Evolutionary conservation across 2,113 vertebrate genomes (phyloP).

Genomic region (Elanus axillaris): DNA sequence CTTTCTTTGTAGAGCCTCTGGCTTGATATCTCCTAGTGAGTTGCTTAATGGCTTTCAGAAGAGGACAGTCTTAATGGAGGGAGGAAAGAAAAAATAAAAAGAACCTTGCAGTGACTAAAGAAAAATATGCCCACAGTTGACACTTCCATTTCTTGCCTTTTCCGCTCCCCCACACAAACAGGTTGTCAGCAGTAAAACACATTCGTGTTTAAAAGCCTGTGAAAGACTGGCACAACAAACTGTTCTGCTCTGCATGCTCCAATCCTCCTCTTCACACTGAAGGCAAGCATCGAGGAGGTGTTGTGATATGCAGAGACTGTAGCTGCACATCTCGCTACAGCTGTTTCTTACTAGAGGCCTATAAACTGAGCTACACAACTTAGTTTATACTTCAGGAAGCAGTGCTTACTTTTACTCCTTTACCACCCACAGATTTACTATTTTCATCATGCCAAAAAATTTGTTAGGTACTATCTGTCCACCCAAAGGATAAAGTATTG

Average conservation of each 20-base stretch:
- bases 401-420: neutral
- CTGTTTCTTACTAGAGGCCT: neutral
- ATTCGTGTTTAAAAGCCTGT: constrained; percentile 16
- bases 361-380: neutral
- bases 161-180: neutral
- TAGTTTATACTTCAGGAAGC: neutral
- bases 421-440: neutral
- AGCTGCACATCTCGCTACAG: neutral
- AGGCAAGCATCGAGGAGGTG: neutral
- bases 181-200: constrained; percentile 12
- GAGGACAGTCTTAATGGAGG: neutral
- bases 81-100: neutral
- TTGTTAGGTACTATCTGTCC: neutral
- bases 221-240: constrained; percentile 4
- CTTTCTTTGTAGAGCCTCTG: neutral
- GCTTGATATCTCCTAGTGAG: neutral
- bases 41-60: neutral
- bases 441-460: neutral
- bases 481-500: neutral
- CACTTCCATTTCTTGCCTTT: constrained; percentile 24
- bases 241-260: neutral
- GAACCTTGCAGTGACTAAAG: neutral
- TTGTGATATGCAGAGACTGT: neutral
- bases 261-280: neutral
- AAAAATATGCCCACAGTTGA: neutral